Conservation (phyloP, 2,888 invertebrate genomes). For the Quadriops clusia region DNA sequence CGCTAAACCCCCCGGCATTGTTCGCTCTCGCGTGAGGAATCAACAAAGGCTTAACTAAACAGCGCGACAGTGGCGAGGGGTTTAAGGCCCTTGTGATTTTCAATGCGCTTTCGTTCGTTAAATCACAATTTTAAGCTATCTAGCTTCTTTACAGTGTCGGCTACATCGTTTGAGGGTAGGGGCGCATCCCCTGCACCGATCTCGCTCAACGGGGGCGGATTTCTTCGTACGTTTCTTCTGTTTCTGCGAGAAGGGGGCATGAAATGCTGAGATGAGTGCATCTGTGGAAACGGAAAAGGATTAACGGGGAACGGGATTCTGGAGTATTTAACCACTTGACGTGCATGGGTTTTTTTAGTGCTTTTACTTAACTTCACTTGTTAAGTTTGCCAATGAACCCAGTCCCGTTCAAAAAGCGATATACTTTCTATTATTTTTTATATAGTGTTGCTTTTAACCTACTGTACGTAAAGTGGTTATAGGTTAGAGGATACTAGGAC, state of each 20-base stretch:
- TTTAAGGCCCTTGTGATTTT: slow-evolving; percentile 2
- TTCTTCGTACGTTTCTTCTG: slow-evolving; percentile 15
- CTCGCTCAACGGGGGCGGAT: slow-evolving; percentile 23
- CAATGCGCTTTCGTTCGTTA: slow-evolving; percentile 6
- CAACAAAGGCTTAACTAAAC: neutral
- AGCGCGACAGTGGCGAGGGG: slow-evolving; percentile 1
- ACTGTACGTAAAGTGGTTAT: too few relatives aligned
- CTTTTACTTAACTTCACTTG: too few relatives aligned
- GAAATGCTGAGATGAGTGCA: slow-evolving; percentile 22
- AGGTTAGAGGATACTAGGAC: too few relatives aligned
- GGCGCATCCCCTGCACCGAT: slow-evolving; percentile 36
- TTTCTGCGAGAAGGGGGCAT: slow-evolving; percentile 20
- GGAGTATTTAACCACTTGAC: too few relatives aligned
- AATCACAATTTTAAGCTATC: slow-evolving; percentile 33
- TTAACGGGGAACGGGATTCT: too few relatives aligned
- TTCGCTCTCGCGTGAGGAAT: neutral
- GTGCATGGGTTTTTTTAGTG: too few relatives aligned
- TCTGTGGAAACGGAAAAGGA: too few relatives aligned
- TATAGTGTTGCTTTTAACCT: too few relatives aligned
- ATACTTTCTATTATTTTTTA: too few relatives aligned
- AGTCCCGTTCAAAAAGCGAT: too few relatives aligned
- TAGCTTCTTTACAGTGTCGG: slow-evolving; percentile 30
- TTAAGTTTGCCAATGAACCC: too few relatives aligned
- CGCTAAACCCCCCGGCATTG: neutral
- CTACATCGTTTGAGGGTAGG: slow-evolving; percentile 22